These are phyloP conservation scores for Synanthedon vespiformis DNA, from an alignment of 2,888 invertebrate genomes.

Conservation along the genomic window DNA sequence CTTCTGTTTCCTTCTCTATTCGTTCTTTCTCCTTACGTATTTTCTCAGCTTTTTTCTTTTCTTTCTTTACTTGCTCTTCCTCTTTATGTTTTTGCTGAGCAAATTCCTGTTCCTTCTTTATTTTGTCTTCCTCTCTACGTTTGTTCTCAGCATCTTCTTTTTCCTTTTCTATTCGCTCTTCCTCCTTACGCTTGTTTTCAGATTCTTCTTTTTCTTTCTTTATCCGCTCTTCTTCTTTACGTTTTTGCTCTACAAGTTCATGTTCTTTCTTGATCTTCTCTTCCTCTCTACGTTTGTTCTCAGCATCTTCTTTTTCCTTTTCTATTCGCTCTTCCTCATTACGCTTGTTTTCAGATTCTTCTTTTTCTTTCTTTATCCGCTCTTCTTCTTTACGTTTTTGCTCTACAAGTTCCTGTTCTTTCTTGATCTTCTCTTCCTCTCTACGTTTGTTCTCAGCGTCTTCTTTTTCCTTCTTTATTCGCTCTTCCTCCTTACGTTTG, in stretches of 20 bases:
- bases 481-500: background rate
- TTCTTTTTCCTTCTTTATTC: constrained; percentile 10
- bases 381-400: constrained; percentile 2
- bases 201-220: constrained; percentile 6
- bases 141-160: constrained; percentile 2
- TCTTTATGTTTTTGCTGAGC: constrained; percentile 2
- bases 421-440: constrained; percentile 3
- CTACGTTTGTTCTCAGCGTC: constrained; percentile 3
- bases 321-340: background rate
- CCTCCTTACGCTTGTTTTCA: background rate
- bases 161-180: background rate
- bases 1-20: constrained; percentile 5
- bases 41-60: constrained; percentile 5
- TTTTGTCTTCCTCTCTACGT: background rate
- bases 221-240: constrained; percentile 1
- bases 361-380: too few species aligned
- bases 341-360: too few species aligned
- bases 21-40: constrained; percentile 2
- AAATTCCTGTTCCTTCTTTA: constrained; percentile 8
- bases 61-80: constrained; percentile 10
- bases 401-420: background rate
- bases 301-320: constrained; percentile 7
- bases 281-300: constrained; percentile 2
- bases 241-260: background rate
- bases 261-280: constrained; percentile 4